Evolutionary conservation across 2,113 vertebrate species (phyloP).

Genomic region (Tringa solitaria): DNA sequence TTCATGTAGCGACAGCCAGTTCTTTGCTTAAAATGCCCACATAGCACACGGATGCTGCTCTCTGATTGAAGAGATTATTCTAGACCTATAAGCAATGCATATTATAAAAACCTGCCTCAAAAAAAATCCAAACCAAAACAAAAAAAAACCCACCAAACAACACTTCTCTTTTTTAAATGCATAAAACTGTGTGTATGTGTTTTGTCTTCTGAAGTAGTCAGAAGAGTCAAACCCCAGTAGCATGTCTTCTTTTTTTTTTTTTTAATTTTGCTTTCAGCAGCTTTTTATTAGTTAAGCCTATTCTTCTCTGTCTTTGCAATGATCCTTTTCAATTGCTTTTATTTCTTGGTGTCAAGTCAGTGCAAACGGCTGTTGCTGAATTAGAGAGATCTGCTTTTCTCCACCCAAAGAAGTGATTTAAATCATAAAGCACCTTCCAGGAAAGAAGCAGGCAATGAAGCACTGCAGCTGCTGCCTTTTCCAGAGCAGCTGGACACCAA

Average conservation of each 20-base stretch:
- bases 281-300: not conserved
- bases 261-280: not conserved
- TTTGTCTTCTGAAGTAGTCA: not conserved
- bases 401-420: slow-evolving; percentile 17
- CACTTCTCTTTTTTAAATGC: not conserved
- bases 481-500: not conserved
- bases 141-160: not conserved
- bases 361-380: not conserved
- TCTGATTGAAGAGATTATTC: not conserved
- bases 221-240: not conserved
- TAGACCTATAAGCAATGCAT: not conserved
- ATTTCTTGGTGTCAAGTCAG: slow-evolving; percentile 39
- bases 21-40: not conserved
- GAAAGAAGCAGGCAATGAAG: not conserved
- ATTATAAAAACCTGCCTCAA: not conserved
- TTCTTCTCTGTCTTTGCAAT: not conserved
- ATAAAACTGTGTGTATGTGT: not conserved
- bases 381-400: slow-evolving; percentile 33
- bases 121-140: not conserved
- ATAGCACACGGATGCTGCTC: not conserved
- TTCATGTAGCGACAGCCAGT: not conserved
- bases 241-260: not conserved
- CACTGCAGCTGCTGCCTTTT: not conserved
- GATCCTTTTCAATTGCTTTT: slow-evolving; percentile 23
- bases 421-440: slow-evolving; percentile 19